Evolutionary conservation across 2,888 invertebrate genomes (phyloP).

Genomic region (Eueremaeus valkanovi): DNA sequence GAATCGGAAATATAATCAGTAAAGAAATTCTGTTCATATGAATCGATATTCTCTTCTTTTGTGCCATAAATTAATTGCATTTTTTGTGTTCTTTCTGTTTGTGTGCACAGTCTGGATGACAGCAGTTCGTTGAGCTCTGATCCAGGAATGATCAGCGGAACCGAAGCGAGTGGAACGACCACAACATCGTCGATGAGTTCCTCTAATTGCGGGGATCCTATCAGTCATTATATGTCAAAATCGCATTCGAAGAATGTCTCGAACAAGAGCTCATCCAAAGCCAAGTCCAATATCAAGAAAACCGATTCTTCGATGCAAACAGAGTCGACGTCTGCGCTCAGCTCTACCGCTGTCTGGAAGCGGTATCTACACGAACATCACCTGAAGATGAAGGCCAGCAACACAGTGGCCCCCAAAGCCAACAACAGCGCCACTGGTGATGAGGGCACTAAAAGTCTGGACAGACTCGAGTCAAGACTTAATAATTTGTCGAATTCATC

Average conservation of each 20-base stretch:
- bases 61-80: too few relatives aligned
- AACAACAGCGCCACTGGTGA: not conserved
- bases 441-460: slow-evolving; percentile 4
- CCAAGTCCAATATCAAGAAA: slow-evolving; percentile 52
- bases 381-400: slow-evolving; percentile 19
- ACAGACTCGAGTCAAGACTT: not conserved
- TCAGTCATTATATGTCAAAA: not conserved
- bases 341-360: slow-evolving; percentile 43
- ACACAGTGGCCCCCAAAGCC: not conserved
- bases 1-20: too few relatives aligned
- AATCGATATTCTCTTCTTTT: too few relatives aligned
- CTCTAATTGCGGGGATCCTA: slow-evolving; percentile 34
- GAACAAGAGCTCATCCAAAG: not conserved
- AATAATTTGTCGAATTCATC: not conserved
- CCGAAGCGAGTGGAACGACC: slow-evolving; percentile 39
- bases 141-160: slow-evolving; percentile 35
- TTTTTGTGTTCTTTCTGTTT: not conserved
- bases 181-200: slow-evolving; percentile 39
- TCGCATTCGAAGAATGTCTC: slow-evolving; percentile 12
- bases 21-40: too few relatives aligned
- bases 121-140: slow-evolving; percentile 41
- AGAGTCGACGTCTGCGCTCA: slow-evolving; percentile 52
- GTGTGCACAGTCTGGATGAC: slow-evolving; percentile 41
- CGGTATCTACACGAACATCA: slow-evolving; percentile 46
- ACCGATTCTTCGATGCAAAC: slow-evolving; percentile 59